Percentiles rank a stretch among this genome's conserved stretches.
phyloP scores from a whole-genome alignment of 2,888 invertebrate species.

The Apotomis betuletana region DNA sequence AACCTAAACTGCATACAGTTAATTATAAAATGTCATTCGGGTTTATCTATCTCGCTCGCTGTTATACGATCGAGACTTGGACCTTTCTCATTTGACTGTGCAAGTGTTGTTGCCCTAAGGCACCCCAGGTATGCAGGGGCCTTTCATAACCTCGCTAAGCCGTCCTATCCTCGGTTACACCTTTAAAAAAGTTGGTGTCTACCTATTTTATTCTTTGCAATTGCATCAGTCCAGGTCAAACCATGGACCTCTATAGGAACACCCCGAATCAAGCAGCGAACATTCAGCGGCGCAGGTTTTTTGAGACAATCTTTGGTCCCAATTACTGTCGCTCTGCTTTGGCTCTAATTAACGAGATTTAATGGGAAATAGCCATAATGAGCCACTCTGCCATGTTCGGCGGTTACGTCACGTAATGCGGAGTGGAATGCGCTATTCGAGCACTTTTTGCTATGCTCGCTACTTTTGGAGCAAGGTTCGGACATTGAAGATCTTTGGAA shows the following conservation, averaged over 20 bases:
- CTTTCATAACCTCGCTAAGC: too few species aligned
- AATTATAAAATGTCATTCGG: too few species aligned
- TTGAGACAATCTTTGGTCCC: conserved; percentile 39
- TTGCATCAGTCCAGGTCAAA: not conserved
- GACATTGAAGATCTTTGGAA: not conserved
- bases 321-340: conserved; percentile 38
- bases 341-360: conserved; percentile 36
- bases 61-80: too few species aligned
- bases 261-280: not conserved
- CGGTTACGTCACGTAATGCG: conserved; percentile 17
- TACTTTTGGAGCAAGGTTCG: conserved; percentile 2
- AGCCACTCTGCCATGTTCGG: conserved; percentile 12
- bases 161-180: too few species aligned
- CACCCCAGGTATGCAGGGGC: too few species aligned
- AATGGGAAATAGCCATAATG: conserved; percentile 40
- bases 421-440: conserved; percentile 20
- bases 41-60: too few species aligned
- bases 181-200: too few species aligned
- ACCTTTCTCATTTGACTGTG: too few species aligned
- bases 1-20: too few species aligned
- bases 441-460: conserved; percentile 20
- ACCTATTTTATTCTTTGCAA: too few species aligned
- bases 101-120: too few species aligned
- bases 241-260: conserved; percentile 8
- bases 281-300: conserved; percentile 29